Evolutionary conservation across 2,113 vertebrate genomes (phyloP), one percentile per base, ranked within the genome.

Genomic region (Callocephalon fimbriatum): DNA sequence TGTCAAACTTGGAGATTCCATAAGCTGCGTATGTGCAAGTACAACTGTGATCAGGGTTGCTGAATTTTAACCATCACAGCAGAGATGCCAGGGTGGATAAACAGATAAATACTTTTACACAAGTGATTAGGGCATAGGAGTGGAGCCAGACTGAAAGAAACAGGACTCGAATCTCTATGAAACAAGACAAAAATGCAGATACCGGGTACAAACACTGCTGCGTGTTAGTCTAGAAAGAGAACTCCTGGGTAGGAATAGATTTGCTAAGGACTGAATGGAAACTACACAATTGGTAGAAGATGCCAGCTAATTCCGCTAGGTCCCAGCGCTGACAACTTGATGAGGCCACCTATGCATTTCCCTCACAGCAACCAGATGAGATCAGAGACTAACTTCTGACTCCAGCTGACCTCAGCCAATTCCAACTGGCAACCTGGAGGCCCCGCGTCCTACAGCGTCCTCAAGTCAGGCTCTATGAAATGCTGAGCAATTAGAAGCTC

Each of bases 261-360:
- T 81, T 82, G 32, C 72, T 31, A 77, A 83, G 59, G 68, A 62
- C 65, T 78, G 73, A 96, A 78, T 84, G 68, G 93, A 94, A 95
- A 91, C 12, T 73, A 14, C 92, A 44, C 20, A 84, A 8, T 3
- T 38, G 51, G 79, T 54, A 53, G 79, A n/a, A 86, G 82, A 71
- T 59, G 88, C 61, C 94, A 93, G 61, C 82, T 81, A 58, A 86
- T 32, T 25, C 44, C 0, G 0, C 47, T 40, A 62, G 85, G 72
- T 93, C 85, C 45, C 45, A 40, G 58, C 37, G 8, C 44, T 0
- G 2, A 88, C 72, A 94, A 81, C 79, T 51, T 29, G 31, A 66
- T 66, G 92, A 92, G 90, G 94, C 85, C 78, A 94, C 92, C 96
- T 96, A 71, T 96, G 63, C 78, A 72, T 97, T 86, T 80, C 72